Conservation (phyloP, 2,888 invertebrate genomes). For the Steromphala cineraria region DNA sequence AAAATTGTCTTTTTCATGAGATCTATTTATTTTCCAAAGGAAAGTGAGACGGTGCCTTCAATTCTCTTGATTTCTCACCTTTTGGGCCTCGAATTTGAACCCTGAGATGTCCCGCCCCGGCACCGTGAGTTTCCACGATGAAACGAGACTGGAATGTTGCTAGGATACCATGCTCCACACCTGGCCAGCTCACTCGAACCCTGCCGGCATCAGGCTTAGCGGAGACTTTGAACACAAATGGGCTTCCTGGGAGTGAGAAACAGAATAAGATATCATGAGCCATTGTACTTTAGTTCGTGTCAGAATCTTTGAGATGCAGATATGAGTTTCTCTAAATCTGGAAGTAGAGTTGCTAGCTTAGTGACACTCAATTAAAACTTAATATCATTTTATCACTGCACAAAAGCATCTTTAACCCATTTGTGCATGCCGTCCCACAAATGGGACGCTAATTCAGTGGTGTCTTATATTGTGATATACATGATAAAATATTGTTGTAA, state of each 20-base stretch:
- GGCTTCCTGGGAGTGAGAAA: constrained; percentile 87
- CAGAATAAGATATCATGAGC: not conserved
- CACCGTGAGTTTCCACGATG: constrained; percentile 98
- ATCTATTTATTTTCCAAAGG: too few species aligned
- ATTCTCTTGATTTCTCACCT: constrained; percentile 76
- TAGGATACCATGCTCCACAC: constrained; percentile 97
- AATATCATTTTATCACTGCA: too few species aligned
- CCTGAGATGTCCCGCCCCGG: constrained; percentile 98
- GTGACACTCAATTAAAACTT: too few species aligned
- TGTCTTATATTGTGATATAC: too few species aligned
- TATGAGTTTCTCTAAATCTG: not conserved
- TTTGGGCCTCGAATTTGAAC: constrained; percentile 98
- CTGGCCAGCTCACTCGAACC: constrained; percentile 98
- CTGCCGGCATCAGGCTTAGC: constrained; percentile 98
- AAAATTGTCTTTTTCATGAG: too few species aligned
- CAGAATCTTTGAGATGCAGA: not conserved
- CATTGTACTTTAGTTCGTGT: not conserved
- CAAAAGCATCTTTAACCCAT: too few species aligned
- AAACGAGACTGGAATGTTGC: constrained; percentile 98
- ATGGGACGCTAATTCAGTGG: too few species aligned
- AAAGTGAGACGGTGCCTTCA: too few species aligned
- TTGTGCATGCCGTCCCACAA: too few species aligned
- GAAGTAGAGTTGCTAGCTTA: too few species aligned
- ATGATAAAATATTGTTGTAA: too few species aligned
- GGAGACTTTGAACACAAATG: constrained; percentile 91